These are phyloP conservation scores for Stichodactyla helianthus DNA, from an alignment of 64 coral and sea anemone species.

Conservation along the genomic window DNA sequence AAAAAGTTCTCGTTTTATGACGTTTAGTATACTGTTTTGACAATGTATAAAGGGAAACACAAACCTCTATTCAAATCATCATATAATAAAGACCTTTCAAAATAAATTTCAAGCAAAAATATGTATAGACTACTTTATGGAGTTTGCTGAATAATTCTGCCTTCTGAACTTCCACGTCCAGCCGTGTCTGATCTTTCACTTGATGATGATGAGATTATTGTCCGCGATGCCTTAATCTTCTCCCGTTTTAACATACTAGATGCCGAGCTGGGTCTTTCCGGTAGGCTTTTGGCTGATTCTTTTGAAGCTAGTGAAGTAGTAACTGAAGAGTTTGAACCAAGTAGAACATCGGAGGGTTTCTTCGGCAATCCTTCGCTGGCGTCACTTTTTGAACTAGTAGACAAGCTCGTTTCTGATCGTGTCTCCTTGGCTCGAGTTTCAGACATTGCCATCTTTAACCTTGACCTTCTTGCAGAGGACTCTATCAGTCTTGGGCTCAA, in stretches of 20 bases:
- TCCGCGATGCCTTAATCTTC: background rate
- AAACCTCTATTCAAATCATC: background rate
- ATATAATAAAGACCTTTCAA: background rate
- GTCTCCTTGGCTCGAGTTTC: constrained; percentile 16
- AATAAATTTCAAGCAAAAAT: background rate
- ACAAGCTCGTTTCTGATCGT: constrained; percentile 15
- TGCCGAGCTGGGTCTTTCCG: background rate
- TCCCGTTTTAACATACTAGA: background rate
- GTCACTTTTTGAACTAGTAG: constrained; percentile 9
- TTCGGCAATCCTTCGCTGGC: background rate
- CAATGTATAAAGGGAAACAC: background rate
- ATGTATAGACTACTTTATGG: background rate
- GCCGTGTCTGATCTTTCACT: background rate
- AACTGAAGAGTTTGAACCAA: background rate
- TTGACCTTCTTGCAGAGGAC: background rate
- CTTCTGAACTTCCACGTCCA: background rate
- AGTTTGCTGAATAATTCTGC: background rate
- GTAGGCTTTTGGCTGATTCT: background rate
- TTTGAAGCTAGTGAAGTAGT: background rate
- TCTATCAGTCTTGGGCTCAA: constrained; percentile 4
- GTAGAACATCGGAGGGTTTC: background rate
- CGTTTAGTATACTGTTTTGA: no score
- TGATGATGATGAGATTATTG: background rate
- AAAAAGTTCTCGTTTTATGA: no score
- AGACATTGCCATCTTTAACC: constrained; percentile 8